Evolutionary conservation across 2,888 invertebrate species (phyloP).

Genomic region (Cylloceria caligata): DNA sequence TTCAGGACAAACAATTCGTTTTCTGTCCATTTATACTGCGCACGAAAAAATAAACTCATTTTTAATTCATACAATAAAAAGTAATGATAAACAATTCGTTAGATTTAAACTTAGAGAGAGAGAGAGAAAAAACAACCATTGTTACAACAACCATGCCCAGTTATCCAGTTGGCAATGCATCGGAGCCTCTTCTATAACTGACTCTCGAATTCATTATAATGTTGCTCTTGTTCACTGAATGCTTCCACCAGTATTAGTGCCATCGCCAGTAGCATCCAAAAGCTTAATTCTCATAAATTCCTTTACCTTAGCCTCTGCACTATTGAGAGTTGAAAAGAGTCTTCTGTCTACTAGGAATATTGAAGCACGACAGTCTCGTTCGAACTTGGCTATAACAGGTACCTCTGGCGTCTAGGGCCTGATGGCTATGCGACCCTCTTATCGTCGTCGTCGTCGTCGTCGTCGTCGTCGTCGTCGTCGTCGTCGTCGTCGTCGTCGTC

Average conservation of each 20-base stretch:
- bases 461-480: neutral
- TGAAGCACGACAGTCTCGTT: constrained; percentile 44
- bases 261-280: constrained; percentile 8
- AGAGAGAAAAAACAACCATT: neutral
- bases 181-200: neutral
- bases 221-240: neutral
- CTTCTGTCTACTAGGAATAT: constrained; percentile 26
- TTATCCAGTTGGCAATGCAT: neutral
- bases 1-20: neutral
- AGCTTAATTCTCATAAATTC: constrained; percentile 31
- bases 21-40: neutral
- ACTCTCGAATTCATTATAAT: constrained; percentile 7
- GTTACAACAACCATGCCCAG: neutral
- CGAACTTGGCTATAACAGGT: constrained; percentile 14
- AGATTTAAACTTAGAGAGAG: too few relatives aligned
- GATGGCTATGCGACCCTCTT: neutral
- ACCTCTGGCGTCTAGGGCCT: neutral
- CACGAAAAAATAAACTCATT: neutral
- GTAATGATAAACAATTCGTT: neutral
- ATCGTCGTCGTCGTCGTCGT: constrained; percentile 15
- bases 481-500: neutral
- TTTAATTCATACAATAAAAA: neutral
- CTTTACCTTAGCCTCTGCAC: constrained; percentile 14
- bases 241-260: neutral
- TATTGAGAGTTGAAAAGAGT: constrained; percentile 39